Percentiles rank a stretch among this genome's conserved stretches.
phyloP scores from a whole-genome alignment of 1,140 invertebrate species.

The Proctacanthus coquilletti region DNA sequence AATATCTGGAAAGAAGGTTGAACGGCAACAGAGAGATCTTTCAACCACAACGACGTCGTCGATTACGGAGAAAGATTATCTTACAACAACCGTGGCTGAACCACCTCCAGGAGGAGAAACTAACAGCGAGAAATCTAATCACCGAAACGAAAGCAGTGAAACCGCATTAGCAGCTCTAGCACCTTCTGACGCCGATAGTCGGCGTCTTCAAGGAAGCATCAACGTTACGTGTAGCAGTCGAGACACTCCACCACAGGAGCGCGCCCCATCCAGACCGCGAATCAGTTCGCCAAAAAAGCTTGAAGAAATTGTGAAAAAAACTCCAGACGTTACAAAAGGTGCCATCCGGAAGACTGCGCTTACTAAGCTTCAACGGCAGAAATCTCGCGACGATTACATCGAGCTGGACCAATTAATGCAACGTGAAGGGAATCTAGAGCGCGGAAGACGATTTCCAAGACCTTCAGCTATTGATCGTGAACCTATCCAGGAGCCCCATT shows the following conservation, averaged over 20 bases:
- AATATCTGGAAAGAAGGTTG: constrained; percentile 25
- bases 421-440: constrained; percentile 5
- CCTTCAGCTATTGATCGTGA: too few species aligned
- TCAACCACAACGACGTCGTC: constrained; percentile 7
- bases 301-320: too few species aligned
- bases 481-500: too few species aligned
- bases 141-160: not conserved
- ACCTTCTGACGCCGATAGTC: too few species aligned
- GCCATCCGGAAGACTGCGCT: too few species aligned
- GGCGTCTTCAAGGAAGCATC: too few species aligned
- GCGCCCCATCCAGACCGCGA: constrained; percentile 25
- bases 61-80: too few species aligned
- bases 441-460: constrained; percentile 10
- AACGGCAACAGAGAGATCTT: constrained; percentile 6
- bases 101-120: constrained; percentile 6
- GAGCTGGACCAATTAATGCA: constrained; percentile 6
- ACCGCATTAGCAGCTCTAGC: too few species aligned
- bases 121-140: not conserved
- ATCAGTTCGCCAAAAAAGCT: too few species aligned
- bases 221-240: constrained; percentile 25
- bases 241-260: constrained; percentile 23
- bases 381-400: not conserved
- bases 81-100: constrained; percentile 17
- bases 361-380: too few species aligned
- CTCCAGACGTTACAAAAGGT: too few species aligned